Base-by-base conservation (phyloP, 1,140 invertebrate species). In the Xylocopa sonorina region DNA sequence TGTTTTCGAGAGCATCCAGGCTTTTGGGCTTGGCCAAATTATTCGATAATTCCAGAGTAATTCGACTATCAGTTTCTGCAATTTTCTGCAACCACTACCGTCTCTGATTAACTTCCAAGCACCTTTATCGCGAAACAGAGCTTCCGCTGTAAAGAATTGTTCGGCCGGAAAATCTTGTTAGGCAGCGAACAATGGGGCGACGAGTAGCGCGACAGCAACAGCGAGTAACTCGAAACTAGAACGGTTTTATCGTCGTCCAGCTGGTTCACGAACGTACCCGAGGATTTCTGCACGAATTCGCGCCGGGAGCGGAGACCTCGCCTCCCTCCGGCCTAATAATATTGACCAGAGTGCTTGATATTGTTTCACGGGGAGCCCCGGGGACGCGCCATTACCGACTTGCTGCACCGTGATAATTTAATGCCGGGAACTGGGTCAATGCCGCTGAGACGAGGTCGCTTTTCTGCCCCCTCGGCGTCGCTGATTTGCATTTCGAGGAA, bases 361-460 rank as follows among this genome's bases (percentile, higher is more conserved):
- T 50, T 80, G 82, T 84, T 85, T 84, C 66, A 55, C 53, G 57
- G 55, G 38, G n/a, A 79, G 69, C 75, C 83, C 76, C 5, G 63
- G 84, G 67, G 76, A 86, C 71, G 66, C 34, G 60, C 83, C 60
- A 81, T 86, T 85, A 85, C 74, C 57, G 62, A 76, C 75, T 62
- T 67, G 83, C 73, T 80, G 75, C 58, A 77, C 71, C 83, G 78
- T 85, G 79, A 85, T 85, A 80, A 86, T 85, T 80, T 85, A 85
- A 85, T 83, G 73, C 62, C 46, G 67, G 53, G 41, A 86, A 86
- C 60, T 86, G 51, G 84, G 84, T 86, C 84, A 86, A 86, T 85
- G 80, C 83, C 84, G 80, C 43, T 62, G 84, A 85, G 83, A 83
- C 57, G 62, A n/a, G 29, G 74, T 64, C 66, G 83, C 80, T 85